Evolutionary conservation across 2,888 invertebrate genomes (phyloP).

Genomic region (Dendrolimus houi): DNA sequence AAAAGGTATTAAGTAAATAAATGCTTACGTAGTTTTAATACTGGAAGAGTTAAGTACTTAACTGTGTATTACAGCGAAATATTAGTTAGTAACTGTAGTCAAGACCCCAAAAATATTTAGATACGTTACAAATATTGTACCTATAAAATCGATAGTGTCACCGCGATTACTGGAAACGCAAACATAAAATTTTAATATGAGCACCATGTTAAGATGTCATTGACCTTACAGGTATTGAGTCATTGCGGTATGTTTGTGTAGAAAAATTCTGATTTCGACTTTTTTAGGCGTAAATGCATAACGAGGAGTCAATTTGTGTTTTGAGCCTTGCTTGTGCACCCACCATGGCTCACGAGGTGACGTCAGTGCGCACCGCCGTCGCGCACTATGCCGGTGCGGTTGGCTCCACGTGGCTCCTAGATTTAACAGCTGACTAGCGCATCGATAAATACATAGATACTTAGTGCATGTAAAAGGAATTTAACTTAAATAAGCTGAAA

Average conservation of each 20-base stretch:
- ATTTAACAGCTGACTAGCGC: slow-evolving; percentile 42
- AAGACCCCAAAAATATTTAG: too few relatives aligned
- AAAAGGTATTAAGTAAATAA: too few relatives aligned
- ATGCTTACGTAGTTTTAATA: too few relatives aligned
- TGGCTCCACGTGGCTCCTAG: slow-evolving; percentile 52
- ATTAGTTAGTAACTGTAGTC: too few relatives aligned
- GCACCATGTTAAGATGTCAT: slow-evolving; percentile 33
- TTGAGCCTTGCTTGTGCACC: slow-evolving; percentile 24
- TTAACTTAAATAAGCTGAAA: too few relatives aligned
- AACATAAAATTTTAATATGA: too few relatives aligned
- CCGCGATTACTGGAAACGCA: too few relatives aligned
- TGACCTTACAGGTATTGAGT: slow-evolving; percentile 45
- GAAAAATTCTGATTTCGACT: slow-evolving; percentile 55
- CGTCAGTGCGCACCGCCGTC: slow-evolving; percentile 37
- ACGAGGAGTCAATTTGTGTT: slow-evolving; percentile 24
- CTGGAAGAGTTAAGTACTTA: too few relatives aligned
- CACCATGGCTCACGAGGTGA: slow-evolving; percentile 24
- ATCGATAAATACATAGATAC: neutral
- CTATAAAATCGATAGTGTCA: too few relatives aligned
- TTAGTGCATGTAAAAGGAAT: neutral
- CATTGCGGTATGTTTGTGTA: slow-evolving; percentile 61
- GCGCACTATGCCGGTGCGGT: slow-evolving; percentile 19
- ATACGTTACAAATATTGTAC: too few relatives aligned
- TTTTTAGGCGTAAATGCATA: slow-evolving; percentile 43
- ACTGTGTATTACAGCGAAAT: too few relatives aligned